Evolutionary conservation across 2,888 invertebrate species (phyloP).

Genomic region (Coleophora flavipennella): DNA sequence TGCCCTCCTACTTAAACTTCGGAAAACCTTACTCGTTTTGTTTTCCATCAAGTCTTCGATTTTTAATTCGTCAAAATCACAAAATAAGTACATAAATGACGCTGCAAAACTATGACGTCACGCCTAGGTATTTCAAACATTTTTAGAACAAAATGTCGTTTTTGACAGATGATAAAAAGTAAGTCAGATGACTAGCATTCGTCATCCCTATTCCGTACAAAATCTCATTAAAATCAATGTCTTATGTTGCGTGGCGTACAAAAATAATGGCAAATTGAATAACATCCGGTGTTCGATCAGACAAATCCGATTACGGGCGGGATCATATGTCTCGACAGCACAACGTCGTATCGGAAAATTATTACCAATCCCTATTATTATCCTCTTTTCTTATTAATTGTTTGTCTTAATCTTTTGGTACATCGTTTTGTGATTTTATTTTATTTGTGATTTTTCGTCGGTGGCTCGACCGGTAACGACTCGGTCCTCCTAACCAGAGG

Average conservation of each 20-base stretch:
- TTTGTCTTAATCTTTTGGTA: constrained; percentile 23
- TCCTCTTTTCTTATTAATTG: constrained; percentile 52
- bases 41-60: too few species aligned
- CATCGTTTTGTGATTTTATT: neutral
- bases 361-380: constrained; percentile 52
- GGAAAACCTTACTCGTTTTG: too few species aligned
- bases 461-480: too few species aligned
- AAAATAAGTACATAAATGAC: too few species aligned
- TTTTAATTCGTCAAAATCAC: too few species aligned
- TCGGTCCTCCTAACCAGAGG: too few species aligned
- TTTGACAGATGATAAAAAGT: too few species aligned
- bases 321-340: constrained; percentile 62
- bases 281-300: constrained; percentile 58
- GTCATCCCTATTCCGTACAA: constrained; percentile 13
- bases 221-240: constrained; percentile 67
- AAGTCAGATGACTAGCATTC: too few species aligned
- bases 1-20: too few species aligned
- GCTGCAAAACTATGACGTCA: too few species aligned
- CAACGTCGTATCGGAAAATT: constrained; percentile 34
- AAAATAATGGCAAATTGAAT: constrained; percentile 62
- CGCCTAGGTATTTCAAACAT: too few species aligned
- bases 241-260: constrained; percentile 37
- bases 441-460: neutral
- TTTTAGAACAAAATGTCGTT: too few species aligned
- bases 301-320: constrained; percentile 60